Conservation (phyloP, 2,113 vertebrate species). For the Xiphorhynchus elegans region DNA sequence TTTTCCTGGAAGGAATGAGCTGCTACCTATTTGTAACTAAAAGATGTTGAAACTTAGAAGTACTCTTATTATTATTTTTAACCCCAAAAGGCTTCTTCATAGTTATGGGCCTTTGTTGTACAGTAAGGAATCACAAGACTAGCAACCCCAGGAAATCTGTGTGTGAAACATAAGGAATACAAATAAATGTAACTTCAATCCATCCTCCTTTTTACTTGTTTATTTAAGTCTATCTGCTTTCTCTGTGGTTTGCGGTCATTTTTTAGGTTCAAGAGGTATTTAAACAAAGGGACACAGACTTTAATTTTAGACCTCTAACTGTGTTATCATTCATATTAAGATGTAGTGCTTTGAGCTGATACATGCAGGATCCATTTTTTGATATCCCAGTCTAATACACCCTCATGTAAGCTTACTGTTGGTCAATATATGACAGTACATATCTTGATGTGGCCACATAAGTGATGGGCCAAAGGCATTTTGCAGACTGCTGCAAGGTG, state of each 20-base stretch:
- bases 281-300: neutral
- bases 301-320: neutral
- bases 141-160: neutral
- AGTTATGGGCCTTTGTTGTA: neutral
- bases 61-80: neutral
- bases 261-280: neutral
- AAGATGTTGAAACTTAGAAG: neutral
- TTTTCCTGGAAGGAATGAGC: neutral
- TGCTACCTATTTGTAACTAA: neutral
- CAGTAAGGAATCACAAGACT: neutral
- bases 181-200: neutral
- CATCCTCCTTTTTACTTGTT: neutral
- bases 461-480: neutral
- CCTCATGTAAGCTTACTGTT: neutral
- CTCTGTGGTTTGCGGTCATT: too few relatives aligned
- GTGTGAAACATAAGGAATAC: neutral
- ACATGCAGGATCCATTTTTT: neutral
- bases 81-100: neutral
- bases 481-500: neutral
- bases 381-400: neutral
- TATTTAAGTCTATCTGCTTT: neutral
- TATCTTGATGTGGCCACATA: neutral
- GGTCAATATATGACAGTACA: neutral
- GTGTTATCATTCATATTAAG: neutral
- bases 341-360: fast-evolving